Base-by-base conservation (phyloP, 2,797 vertebrate genomes). In the Mormyrus hasselquistii region DNA sequence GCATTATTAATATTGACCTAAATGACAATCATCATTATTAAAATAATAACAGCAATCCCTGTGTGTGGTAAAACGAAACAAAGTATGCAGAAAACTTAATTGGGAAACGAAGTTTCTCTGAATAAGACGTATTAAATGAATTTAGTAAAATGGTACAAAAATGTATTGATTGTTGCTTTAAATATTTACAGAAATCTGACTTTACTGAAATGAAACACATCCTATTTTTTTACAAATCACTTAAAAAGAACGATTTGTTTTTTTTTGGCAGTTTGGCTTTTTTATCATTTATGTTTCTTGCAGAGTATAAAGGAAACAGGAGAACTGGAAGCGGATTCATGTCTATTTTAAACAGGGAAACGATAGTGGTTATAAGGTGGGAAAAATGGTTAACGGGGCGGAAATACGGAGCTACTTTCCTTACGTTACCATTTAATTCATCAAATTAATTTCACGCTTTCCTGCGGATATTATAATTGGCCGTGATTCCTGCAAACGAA, bases 401-500 rank as follows among this genome's bases (percentile, higher is more conserved):
- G 83, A 50, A 85, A 85, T 85, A 52, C 25, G 4, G 41, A 49
- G 83, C 44, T 85, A 25, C 22, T 50, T 85, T 85, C 47, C 49
- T 85, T 85, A 53, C 49, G 22, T 52, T 85, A 29, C 52, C 83
- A 22, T 52, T 52, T 82, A 82, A 47, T 44, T 82, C 8, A 82
- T 47, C 41, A 82, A 85, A 53, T 85, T 85, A 53, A 53, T 85
- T 85, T 53, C 83, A 53, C 22, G 83, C 41, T 14, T 85, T 85
- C 82, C 49, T 85, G 82, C n/a, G 4, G 82, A 85, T 85, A 85
- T 85, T 85, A 85, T 85, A 85, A 85, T 85, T 85, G 49, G 44
- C 83, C 83, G 10, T 53, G 44, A 82, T 85, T 85, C 22, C 49
- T 50, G 83, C 83, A 52, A 85, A 52, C 10, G 44, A 52, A 85